Conservation (phyloP, 2,113 vertebrate genomes). For the Holacanthus passer region DNA sequence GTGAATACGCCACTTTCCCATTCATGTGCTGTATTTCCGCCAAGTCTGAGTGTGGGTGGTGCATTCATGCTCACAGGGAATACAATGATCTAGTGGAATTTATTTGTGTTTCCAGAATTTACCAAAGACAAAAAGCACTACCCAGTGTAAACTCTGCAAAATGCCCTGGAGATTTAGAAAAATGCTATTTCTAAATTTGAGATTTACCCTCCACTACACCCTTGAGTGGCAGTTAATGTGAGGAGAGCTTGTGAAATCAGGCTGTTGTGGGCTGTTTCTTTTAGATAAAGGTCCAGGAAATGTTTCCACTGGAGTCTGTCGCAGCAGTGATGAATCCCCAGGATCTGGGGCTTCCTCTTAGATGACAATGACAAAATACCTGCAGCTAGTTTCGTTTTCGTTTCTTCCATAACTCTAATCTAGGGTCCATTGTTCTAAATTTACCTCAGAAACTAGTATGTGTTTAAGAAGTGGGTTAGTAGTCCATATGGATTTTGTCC, state of each 20-base stretch:
- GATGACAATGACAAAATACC: slow-evolving; percentile 82
- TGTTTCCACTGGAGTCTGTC: slow-evolving; percentile 40
- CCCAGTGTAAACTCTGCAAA: slow-evolving; percentile 7
- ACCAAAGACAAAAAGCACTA: background rate
- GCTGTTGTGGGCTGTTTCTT: slow-evolving; percentile 15
- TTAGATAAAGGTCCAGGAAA: slow-evolving; percentile 41
- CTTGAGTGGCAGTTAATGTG: slow-evolving; percentile 13
- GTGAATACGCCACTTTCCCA: background rate
- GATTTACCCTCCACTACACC: slow-evolving; percentile 21
- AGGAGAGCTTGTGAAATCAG: slow-evolving; percentile 30
- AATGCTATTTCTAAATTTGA: slow-evolving; percentile 20
- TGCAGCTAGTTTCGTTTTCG: slow-evolving; percentile 22
- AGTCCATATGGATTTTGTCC: slow-evolving; percentile 66
- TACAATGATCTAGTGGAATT: background rate
- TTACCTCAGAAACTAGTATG: slow-evolving; percentile 53
- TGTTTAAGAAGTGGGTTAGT: slow-evolving; percentile 78
- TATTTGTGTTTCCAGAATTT: background rate
- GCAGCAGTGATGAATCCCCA: slow-evolving; percentile 63
- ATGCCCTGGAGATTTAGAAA: slow-evolving; percentile 3
- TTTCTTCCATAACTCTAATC: slow-evolving; percentile 56
- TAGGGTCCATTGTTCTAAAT: slow-evolving; percentile 74
- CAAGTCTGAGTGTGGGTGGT: background rate
- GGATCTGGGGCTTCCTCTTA: slow-evolving; percentile 58
- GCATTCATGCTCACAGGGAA: background rate
- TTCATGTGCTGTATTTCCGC: background rate